Evolutionary conservation across 2,797 vertebrate species (phyloP).

Genomic region (Leptatherina wallacei): DNA sequence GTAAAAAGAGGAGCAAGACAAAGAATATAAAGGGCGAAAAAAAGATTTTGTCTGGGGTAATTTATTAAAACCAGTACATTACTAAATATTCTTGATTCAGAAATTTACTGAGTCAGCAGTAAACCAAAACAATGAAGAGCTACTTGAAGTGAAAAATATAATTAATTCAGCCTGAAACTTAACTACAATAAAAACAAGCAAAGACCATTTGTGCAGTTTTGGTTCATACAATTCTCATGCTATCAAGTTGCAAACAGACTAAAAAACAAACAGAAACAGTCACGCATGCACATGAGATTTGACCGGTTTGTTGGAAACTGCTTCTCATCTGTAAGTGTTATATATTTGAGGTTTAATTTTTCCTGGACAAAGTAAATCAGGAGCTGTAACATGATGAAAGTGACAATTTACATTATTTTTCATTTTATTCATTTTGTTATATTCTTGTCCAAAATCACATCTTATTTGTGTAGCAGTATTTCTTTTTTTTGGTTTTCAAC

Average conservation of each 20-base stretch:
- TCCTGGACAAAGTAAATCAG: no score
- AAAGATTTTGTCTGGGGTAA: neutral
- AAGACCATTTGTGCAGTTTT: constrained; percentile 4
- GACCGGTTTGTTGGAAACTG: neutral
- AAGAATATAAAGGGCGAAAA: constrained; percentile 5
- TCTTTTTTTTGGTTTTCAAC: no score
- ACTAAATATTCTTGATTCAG: constrained; percentile 3
- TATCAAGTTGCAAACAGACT: neutral
- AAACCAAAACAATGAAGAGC: neutral
- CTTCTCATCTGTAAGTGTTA: neutral
- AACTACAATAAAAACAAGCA: neutral
- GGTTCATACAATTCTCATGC: neutral
- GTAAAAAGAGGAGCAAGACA: constrained; percentile 2
- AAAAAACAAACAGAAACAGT: neutral
- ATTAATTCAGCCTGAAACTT: neutral
- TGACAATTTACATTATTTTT: no score
- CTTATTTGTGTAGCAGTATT: no score
- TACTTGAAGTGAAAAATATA: neutral
- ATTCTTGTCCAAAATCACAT: no score
- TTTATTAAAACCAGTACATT: neutral
- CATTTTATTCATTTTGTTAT: no score
- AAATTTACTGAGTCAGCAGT: constrained; percentile 6
- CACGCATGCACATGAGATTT: neutral
- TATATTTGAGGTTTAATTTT: neutral
- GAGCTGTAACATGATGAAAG: no score